Evolutionary conservation across 2,797 vertebrate genomes (phyloP).

Genomic region (Sebastes minor): DNA sequence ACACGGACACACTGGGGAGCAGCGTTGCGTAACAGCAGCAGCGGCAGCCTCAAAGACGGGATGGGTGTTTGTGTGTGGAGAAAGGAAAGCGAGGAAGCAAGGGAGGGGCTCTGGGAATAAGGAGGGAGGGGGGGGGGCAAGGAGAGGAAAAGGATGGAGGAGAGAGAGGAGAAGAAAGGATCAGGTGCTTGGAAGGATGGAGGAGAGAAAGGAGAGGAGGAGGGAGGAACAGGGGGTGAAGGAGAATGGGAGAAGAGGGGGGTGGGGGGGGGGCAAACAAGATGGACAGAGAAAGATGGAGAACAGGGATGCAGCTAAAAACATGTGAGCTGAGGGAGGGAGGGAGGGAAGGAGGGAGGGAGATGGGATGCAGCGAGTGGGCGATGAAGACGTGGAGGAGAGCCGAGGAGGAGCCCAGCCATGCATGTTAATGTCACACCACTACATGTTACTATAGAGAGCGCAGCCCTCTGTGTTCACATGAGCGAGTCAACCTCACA

Average conservation of each 20-base stretch:
- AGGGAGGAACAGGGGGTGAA: too few species aligned
- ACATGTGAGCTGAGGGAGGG: constrained; percentile 18
- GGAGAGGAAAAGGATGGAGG: neutral
- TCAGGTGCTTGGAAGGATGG: neutral
- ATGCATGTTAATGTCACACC: constrained; percentile 61
- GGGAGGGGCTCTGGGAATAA: constrained; percentile 41
- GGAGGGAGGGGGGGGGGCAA: neutral
- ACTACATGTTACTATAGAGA: constrained; percentile 30
- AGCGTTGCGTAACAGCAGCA: constrained; percentile 76
- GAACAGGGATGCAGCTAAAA: constrained; percentile 29
- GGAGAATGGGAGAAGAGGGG: neutral
- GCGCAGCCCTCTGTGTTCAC: constrained; percentile 7
- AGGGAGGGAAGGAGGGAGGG: neutral
- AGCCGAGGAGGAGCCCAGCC: constrained; percentile 48
- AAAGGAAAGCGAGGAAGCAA: neutral
- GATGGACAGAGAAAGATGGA: constrained; percentile 40
- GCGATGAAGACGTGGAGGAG: constrained; percentile 30
- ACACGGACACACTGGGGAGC: constrained; percentile 75
- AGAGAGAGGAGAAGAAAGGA: neutral
- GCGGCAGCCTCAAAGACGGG: constrained; percentile 62
- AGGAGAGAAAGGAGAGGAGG: neutral
- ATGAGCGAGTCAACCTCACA: constrained; percentile 14
- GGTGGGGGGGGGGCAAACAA: constrained; percentile 17
- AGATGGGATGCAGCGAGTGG: constrained; percentile 35
- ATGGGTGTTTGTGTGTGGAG: constrained; percentile 17